Conservation (phyloP, 2,113 vertebrate species). For the Lasiurus borealis region DNA sequence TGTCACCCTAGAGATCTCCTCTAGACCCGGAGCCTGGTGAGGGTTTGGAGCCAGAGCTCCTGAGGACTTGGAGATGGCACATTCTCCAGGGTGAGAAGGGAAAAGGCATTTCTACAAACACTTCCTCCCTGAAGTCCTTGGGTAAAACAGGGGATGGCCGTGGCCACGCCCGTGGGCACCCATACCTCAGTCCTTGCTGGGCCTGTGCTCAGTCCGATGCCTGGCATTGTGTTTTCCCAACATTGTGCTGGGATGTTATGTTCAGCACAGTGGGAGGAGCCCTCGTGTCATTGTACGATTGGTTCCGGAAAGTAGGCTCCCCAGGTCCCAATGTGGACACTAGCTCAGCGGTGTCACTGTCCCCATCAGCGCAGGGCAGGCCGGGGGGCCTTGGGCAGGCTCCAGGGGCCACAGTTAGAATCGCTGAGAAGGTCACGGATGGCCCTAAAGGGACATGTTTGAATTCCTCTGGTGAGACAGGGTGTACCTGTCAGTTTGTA, state of each 20-base stretch:
- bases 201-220: background rate
- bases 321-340: background rate
- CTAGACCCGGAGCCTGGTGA: background rate
- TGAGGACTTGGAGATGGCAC: background rate
- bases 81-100: background rate
- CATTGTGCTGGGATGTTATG: background rate
- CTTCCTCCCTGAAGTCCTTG: background rate
- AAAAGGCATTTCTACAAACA: background rate
- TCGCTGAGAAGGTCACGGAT: conserved; percentile 5
- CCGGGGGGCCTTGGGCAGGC: background rate
- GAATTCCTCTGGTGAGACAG: conserved; percentile 55
- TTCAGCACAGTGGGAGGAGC: background rate
- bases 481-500: conserved; percentile 49
- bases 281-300: background rate
- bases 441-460: background rate
- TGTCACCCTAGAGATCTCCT: background rate
- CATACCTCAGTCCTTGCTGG: background rate
- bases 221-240: background rate
- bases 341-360: background rate
- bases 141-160: background rate
- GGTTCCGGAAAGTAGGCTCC: conserved; percentile 44
- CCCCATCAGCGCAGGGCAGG: background rate
- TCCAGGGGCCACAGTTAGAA: background rate
- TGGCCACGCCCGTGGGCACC: background rate
- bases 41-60: background rate